Conservation (phyloP, 2,888 invertebrate species). For the Tanaodytes sp. region DNA sequence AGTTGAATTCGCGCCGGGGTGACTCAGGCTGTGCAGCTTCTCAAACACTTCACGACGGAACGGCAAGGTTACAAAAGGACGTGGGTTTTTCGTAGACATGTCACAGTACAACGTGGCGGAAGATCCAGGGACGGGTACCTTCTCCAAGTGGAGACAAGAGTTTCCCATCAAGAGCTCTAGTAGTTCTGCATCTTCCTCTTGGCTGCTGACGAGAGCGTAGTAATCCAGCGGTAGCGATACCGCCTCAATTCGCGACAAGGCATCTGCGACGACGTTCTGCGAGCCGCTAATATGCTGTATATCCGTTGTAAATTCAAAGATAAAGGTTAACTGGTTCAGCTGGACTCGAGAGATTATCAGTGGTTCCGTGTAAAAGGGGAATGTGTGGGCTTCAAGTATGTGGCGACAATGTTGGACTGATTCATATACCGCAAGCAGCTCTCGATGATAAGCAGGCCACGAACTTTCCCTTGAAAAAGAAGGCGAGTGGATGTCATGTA, state of each 20-base stretch:
- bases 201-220: background rate
- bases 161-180: background rate
- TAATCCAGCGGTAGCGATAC: background rate
- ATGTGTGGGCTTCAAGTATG: background rate
- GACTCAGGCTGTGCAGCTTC: background rate
- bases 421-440: background rate
- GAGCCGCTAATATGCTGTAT: conserved; percentile 32
- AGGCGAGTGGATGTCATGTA: background rate
- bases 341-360: background rate
- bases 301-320: conserved; percentile 45
- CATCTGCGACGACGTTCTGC: conserved; percentile 45
- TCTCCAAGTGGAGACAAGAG: background rate
- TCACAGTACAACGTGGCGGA: background rate
- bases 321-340: conserved; percentile 19
- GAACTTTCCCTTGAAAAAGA: background rate
- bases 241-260: conserved; percentile 4
- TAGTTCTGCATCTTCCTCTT: background rate
- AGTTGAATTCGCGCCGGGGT: background rate
- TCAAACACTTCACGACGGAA: conserved; percentile 1
- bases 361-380: background rate
- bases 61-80: background rate
- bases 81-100: background rate
- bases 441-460: background rate
- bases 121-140: background rate
- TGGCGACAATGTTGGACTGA: background rate